Percentiles rank a stretch among this genome's conserved stretches.
Evolutionary conservation across 2,113 vertebrate genomes (phyloP).

Genomic region (Acanthisitta chloris): DNA sequence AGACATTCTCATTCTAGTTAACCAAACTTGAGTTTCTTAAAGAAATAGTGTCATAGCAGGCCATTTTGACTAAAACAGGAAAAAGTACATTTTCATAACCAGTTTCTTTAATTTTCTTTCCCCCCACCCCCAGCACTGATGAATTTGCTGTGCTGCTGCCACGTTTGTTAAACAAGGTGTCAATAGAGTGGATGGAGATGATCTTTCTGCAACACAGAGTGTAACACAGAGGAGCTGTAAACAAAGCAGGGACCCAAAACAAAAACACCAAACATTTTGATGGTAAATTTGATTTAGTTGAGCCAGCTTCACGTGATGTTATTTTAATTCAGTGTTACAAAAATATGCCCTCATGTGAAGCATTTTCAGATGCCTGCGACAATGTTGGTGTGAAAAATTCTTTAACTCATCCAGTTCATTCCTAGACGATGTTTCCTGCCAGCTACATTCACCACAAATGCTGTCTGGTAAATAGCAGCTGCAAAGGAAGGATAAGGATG

Average conservation of each 20-base stretch:
- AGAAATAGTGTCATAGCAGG: neutral
- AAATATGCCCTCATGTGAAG: slow-evolving; percentile 27
- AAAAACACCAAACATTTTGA: slow-evolving; percentile 7
- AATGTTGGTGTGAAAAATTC: slow-evolving; percentile 50
- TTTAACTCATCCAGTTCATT: slow-evolving; percentile 56
- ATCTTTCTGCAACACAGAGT: neutral
- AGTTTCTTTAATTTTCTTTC: neutral
- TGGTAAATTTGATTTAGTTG: neutral
- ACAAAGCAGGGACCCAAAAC: neutral
- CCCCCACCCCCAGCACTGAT: neutral
- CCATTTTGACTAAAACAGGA: neutral
- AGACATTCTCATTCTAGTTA: neutral
- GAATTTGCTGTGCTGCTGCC: neutral
- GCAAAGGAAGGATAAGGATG: slow-evolving; percentile 77
- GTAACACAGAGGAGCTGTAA: neutral
- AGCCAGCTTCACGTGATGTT: neutral
- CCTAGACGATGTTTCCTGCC: slow-evolving; percentile 50
- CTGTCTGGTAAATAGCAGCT: slow-evolving; percentile 80
- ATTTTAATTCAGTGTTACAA: slow-evolving; percentile 16
- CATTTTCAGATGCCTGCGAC: slow-evolving; percentile 37
- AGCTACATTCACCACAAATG: slow-evolving; percentile 71
- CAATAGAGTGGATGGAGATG: neutral
- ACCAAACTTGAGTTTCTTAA: neutral
- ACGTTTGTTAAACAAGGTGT: neutral
- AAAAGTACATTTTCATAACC: neutral